Conservation (phyloP, 2,888 invertebrate genomes). For the Drosophila tripunctata region DNA sequence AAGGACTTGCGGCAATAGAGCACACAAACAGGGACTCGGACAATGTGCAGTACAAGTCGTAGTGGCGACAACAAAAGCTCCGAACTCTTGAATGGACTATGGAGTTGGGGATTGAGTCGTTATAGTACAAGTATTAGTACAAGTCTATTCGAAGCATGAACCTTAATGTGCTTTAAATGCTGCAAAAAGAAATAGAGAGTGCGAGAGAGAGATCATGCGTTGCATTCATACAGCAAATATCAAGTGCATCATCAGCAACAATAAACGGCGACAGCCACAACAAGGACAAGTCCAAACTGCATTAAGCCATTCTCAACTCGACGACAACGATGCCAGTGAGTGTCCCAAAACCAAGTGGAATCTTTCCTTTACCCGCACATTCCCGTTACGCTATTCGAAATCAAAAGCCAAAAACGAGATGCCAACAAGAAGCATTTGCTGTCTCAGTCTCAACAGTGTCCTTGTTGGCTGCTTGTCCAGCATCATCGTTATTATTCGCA, state of each 20-base stretch:
- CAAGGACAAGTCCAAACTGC: constrained; percentile 62
- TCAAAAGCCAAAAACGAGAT: constrained; percentile 28
- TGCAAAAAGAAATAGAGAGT: constrained; percentile 10
- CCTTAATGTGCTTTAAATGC: constrained; percentile 76
- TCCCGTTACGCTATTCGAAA: constrained; percentile 13
- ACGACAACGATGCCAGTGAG: constrained; percentile 18
- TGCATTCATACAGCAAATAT: constrained; percentile 77
- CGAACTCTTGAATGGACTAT: constrained; percentile 49
- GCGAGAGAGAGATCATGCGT: constrained; percentile 12
- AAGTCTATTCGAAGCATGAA: constrained; percentile 14
- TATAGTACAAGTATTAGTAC: constrained; percentile 15
- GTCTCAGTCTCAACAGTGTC: constrained; percentile 42
- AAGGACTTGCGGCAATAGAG: constrained; percentile 20
- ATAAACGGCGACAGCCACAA: constrained; percentile 43
- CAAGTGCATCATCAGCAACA: constrained; percentile 76
- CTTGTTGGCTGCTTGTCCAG: constrained; percentile 43
- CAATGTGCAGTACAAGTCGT: constrained; percentile 66
- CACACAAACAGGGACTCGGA: background rate
- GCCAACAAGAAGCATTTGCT: constrained; percentile 17
- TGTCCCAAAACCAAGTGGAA: background rate
- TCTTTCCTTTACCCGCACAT: background rate
- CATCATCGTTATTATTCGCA: constrained; percentile 77
- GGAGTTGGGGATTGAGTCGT: constrained; percentile 15
- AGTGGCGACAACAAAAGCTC: constrained; percentile 47
- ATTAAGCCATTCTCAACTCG: constrained; percentile 42